Conservation (phyloP, 1,140 invertebrate species). For the Ceratosolen fusciceps region DNA sequence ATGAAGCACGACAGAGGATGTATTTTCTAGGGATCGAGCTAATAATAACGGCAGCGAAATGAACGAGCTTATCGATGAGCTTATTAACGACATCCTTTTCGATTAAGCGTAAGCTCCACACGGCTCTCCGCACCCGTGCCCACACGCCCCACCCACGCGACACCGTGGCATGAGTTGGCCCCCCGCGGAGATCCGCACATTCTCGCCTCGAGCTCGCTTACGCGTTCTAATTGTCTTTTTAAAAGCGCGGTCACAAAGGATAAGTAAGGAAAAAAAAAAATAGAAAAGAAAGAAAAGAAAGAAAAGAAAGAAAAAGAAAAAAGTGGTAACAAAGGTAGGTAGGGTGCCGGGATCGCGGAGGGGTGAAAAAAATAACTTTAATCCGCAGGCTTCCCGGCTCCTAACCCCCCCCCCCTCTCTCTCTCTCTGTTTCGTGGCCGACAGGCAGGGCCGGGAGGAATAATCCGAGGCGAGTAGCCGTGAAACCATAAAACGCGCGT, state of each 20-base stretch:
- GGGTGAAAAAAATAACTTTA: constrained; percentile 9
- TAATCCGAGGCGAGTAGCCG: constrained; percentile 14
- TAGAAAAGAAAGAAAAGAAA: too few relatives aligned
- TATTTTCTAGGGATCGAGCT: too few relatives aligned
- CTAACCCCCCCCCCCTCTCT: too few relatives aligned
- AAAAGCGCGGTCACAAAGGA: background rate
- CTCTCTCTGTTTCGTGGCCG: background rate
- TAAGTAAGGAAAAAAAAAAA: background rate
- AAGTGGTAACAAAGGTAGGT: too few relatives aligned
- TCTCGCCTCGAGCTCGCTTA: background rate
- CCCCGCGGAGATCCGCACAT: background rate
- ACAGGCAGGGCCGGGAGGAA: background rate
- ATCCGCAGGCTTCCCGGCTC: background rate
- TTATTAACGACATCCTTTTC: background rate
- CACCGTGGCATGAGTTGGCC: too few relatives aligned
- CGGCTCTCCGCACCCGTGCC: background rate
- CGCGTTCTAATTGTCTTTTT: background rate
- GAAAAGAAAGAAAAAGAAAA: background rate
- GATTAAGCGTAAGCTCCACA: too few relatives aligned
- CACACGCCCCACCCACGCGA: too few relatives aligned
- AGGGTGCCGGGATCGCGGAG: too few relatives aligned
- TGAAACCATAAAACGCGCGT: constrained; percentile 31
- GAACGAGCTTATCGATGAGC: too few relatives aligned
- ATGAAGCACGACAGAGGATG: too few relatives aligned
- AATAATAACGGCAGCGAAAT: too few relatives aligned